A percentile compares a stretch with the other conserved stretches of the same genome.
phyloP scores from a whole-genome alignment of 1,140 invertebrate species.

The Euschistus heros region DNA sequence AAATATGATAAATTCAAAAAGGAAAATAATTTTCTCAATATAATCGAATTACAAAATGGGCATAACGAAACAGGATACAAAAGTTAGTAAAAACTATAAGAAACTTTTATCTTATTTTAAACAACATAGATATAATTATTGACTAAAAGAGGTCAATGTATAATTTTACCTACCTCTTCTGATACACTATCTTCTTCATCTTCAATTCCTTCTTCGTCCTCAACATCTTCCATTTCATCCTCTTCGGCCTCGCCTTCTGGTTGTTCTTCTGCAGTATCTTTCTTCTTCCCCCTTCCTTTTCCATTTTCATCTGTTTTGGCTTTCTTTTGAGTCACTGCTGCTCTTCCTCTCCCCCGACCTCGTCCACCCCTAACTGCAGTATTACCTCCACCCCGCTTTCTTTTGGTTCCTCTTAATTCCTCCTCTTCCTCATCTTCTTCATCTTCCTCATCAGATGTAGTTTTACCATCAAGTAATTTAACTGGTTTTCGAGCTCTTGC shows the following conservation, averaged over 20 bases:
- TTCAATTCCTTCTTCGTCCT: slow-evolving; percentile 17
- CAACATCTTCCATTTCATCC: slow-evolving; percentile 19
- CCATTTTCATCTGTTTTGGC: not conserved
- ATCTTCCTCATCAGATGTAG: not conserved
- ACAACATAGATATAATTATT: no score
- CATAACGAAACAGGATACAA: no score
- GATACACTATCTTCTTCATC: slow-evolving; percentile 8
- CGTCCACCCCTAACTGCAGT: not conserved
- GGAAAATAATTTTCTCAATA: no score
- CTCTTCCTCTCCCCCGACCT: not conserved
- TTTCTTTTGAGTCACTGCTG: not conserved
- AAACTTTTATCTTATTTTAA: no score
- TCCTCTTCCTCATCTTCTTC: slow-evolving; percentile 9
- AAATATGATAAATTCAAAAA: no score
- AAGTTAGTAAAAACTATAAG: no score
- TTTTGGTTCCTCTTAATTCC: not conserved
- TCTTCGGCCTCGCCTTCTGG: slow-evolving; percentile 15
- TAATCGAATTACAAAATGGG: no score
- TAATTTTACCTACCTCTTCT: not conserved
- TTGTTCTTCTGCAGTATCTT: not conserved
- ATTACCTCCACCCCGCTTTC: slow-evolving; percentile 1
- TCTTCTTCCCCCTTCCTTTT: slow-evolving; percentile 17
- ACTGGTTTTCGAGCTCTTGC: not conserved
- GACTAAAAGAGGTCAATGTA: no score
- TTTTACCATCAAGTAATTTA: slow-evolving; percentile 2